Base-by-base conservation (phyloP, 1,140 invertebrate genomes). In the Leptonema lineaticorne region DNA sequence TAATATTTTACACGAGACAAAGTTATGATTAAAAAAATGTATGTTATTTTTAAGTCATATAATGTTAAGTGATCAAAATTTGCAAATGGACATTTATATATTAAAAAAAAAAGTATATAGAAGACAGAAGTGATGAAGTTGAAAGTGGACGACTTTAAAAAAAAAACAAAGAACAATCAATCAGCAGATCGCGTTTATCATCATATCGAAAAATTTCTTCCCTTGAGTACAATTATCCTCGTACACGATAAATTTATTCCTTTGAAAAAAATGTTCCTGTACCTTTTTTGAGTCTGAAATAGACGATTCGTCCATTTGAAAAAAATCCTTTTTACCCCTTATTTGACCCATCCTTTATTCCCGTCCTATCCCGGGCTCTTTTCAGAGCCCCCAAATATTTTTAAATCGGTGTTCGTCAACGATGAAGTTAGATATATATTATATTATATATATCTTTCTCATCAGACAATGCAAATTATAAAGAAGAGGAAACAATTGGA, bases 231-330 rank as follows among this genome's bases (percentile, higher is more conserved):
- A 53, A 53, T 53, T 53, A 24, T 53, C 57, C 57, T 33, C 57
- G 57, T 59, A 30, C 57, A 41, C 33, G 33, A 59, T 41, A 18
- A 33, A 26, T 50, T 33, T 67, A 59, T 67, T 71, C 69, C 69
- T 71, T 46, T n/a, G n/a, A n/a, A 48, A 64, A 41, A 71, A 64
- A 71, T 68, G 70, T 71, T 71, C 70, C 70, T 68, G 59, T 41
- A 59, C 57, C 57, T 30, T n/a, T n/a, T n/a, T n/a, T 59, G 24
- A 16, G 57, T 59, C 57, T 59, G 57, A 59, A 59, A 59, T 41
- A 59, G 57, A 33, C 33, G 27, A 27, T 8, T 33, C 20, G 28
- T 33, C 57, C 57, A 59, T 53, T 11, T 8, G n/a, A n/a, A n/a
- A n/a, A n/a, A n/a, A n/a, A 27, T 37, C 48, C 59, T 29, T 59